Evolutionary conservation across 2,797 vertebrate species (phyloP), one percentile per base, ranked within the genome.

Genomic region (Melanotaenia parkinsoni): DNA sequence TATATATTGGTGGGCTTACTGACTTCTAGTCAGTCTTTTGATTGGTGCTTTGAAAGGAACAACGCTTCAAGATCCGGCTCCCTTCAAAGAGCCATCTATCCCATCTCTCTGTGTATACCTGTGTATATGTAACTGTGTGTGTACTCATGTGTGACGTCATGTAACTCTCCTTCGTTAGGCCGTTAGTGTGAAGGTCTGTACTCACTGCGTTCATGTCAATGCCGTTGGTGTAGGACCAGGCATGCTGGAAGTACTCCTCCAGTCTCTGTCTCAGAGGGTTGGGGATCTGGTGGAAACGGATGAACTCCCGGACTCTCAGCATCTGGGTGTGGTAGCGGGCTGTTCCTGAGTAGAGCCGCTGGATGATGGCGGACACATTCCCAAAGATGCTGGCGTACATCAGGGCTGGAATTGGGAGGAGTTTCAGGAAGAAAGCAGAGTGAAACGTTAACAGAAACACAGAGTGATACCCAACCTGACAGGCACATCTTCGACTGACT

Each of bases 331-430:
- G 96, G 88, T 97, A 97, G 30, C 96, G 94, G 2, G 96, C 96
- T 0, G 96, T 97, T 43, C 96, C 96, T 0, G 96, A 97, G 89
- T 97, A 97, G 13, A 96, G 89, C 4, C 96, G 92, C 93, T 96
- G 96, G 92, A 96, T 97, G 86, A 96, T 97, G 73, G 96, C 96
- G 0, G 96, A 97, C 32, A 97, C 96, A 2, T 97, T 97, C 50
- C 96, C 96, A 16, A 97, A 97, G 89, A 97, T 97, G 37, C 96
- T 97, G 94, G 96, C 96, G 0, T 96, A 97, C 96, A 97, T 97
- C 67, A 97, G 92, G 0, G 96, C 96, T 97, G 88, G 0, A 61
- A 22, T 71, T 56, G 56, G n/a, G 35, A 22, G 33, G 1, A 32
- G 20, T 37, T 37, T 37, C 24, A 26, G 33, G 32, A 56, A 56